phyloP scores from a whole-genome alignment of 2,888 invertebrate genomes.

The Yponomeuta cagnagella region DNA sequence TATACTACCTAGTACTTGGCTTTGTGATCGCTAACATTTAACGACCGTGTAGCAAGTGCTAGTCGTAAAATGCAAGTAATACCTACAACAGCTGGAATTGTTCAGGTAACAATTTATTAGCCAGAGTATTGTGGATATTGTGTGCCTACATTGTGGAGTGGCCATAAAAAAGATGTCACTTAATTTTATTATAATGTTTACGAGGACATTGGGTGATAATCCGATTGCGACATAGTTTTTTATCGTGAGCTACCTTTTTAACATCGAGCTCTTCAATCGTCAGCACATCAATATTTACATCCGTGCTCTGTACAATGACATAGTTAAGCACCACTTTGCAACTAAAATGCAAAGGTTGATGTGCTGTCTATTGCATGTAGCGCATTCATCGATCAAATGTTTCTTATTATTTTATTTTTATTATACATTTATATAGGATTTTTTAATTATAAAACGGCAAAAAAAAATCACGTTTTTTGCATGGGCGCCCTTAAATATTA shows the following conservation, averaged over 20 bases:
- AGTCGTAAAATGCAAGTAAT: not conserved
- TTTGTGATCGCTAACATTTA: not conserved
- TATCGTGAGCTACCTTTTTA: not conserved
- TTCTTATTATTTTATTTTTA: too few species aligned
- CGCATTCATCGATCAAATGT: not conserved
- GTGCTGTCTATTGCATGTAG: not conserved
- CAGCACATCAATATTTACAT: not conserved
- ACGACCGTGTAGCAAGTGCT: not conserved
- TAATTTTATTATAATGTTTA: not conserved
- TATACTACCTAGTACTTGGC: not conserved
- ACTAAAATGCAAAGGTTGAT: not conserved
- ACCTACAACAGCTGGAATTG: not conserved
- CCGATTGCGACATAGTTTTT: not conserved
- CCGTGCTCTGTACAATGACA: not conserved
- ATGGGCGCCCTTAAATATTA: too few species aligned
- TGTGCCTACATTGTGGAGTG: not conserved
- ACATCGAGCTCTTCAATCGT: not conserved
- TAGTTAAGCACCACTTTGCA: not conserved
- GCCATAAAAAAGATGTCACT: not conserved
- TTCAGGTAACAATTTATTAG: not conserved
- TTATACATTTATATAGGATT: too few species aligned
- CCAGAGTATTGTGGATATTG: not conserved
- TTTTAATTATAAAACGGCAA: too few species aligned
- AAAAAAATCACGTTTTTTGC: too few species aligned
- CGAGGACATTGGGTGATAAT: not conserved